phyloP scores from a whole-genome alignment of 2,797 vertebrate genomes.

The Mionectes olivaceus region DNA sequence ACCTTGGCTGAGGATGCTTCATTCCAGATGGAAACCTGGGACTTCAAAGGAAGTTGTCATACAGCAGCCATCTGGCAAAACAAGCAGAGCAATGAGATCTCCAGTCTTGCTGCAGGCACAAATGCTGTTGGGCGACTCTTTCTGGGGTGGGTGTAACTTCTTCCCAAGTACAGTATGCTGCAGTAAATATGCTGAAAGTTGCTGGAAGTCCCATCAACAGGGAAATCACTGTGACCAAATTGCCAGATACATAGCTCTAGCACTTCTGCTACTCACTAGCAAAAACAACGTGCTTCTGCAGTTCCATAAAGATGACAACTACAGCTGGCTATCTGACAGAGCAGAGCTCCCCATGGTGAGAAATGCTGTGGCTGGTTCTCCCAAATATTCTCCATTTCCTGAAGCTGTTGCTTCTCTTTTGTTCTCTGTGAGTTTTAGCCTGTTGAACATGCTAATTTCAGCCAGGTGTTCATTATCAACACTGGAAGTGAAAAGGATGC shows the following conservation, averaged over 20 bases:
- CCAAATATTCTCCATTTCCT: not conserved
- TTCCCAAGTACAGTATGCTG: not conserved
- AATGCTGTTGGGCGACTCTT: not conserved
- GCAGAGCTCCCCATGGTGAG: not conserved
- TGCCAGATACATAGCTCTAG: not conserved
- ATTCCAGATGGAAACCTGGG: not conserved
- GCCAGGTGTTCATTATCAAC: not conserved
- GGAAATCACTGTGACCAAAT: not conserved
- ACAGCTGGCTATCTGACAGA: not conserved
- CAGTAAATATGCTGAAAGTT: not conserved
- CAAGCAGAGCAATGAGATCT: not conserved
- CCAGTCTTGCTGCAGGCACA: slow-evolving; percentile 30
- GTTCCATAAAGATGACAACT: not conserved
- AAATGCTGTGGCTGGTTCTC: not conserved
- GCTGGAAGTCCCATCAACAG: not conserved
- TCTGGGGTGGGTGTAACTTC: not conserved
- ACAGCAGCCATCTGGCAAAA: slow-evolving; percentile 20
- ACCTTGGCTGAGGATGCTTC: not conserved
- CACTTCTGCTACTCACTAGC: not conserved
- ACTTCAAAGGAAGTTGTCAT: slow-evolving; percentile 45
- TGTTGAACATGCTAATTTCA: not conserved
- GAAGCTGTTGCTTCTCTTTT: not conserved
- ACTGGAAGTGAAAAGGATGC: not conserved
- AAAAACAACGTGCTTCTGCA: not conserved
- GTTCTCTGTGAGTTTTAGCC: not conserved